Evolutionary conservation across 2,888 invertebrate genomes (phyloP), one percentile per base, ranked within the genome.

Genomic region (Perizoma flavofasciatum): DNA sequence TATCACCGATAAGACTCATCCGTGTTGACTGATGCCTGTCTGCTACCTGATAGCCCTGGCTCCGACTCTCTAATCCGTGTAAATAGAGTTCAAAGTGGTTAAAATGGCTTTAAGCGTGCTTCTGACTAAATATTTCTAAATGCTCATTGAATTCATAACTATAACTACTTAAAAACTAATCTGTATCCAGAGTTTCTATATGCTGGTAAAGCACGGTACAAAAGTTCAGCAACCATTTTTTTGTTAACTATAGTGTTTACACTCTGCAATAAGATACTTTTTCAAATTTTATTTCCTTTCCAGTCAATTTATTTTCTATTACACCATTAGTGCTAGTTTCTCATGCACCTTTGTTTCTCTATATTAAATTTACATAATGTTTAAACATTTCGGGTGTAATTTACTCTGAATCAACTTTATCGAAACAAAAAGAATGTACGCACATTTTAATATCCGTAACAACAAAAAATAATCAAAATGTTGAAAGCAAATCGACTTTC

Each of bases 401-500:
- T 58, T 56, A 56, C 72, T 79, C 79, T 78, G 81, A 82, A 79
- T 83, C 81, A 81, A 85, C 86, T 83, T 84, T 83, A 83, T 83
- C 78, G 78, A 72, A 81, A 77, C 78, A 81, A 72, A 67, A 81
- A 78, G 74, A 81, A 72, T 66, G 71, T 73, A 71, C 64, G 67
- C 49, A 49, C 50, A 71, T 74, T 75, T 76, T 74, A 77, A 74
- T 77, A 73, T 73, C 80, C 74, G 73, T 61, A 62, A 56, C 75
- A 77, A 77, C 78, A 89, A 88, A 86, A 77, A 78, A 83, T 79
- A 81, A 82, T 84, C 83, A 80, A 85, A 86, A 88, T 76, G 78
- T 72, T 75, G 75, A 81, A 83, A 83, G 82, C 84, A 82, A 87
- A 86, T 85, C 80, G 80, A 88, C 86, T 89, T 88, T 89, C 86